phyloP scores from a whole-genome alignment of 2,888 invertebrate genomes.

The Drosophila mulleri region DNA sequence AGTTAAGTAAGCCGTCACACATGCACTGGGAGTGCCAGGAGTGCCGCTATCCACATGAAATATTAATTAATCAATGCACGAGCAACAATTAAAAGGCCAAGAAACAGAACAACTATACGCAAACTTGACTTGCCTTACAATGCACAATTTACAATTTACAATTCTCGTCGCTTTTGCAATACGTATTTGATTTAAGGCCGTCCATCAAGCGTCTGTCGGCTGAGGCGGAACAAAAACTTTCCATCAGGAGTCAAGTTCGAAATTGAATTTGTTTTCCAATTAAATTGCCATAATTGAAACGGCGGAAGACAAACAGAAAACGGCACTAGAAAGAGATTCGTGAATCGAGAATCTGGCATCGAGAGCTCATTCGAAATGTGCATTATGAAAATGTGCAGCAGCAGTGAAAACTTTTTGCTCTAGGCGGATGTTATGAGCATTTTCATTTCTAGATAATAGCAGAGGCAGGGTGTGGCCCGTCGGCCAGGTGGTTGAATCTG shows the following conservation, averaged over 20 bases:
- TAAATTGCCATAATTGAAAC: slow-evolving; percentile 68
- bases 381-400: slow-evolving; percentile 62
- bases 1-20: slow-evolving; percentile 47
- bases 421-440: slow-evolving; percentile 44
- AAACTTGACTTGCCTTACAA: too few species aligned
- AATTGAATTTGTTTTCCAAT: slow-evolving; percentile 74
- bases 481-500: slow-evolving; percentile 53
- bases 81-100: slow-evolving; percentile 4
- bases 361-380: slow-evolving; percentile 30
- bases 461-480: slow-evolving; percentile 35
- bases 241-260: slow-evolving; percentile 31
- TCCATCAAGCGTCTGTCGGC: slow-evolving; percentile 24
- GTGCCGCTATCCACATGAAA: slow-evolving; percentile 31
- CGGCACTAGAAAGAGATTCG: slow-evolving; percentile 16
- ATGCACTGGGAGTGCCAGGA: not conserved
- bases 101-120: not conserved
- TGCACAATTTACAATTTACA: not conserved
- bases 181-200: slow-evolving; percentile 8
- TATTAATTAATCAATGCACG: slow-evolving; percentile 63
- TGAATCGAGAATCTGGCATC: slow-evolving; percentile 6
- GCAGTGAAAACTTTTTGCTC: slow-evolving; percentile 43
- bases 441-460: slow-evolving; percentile 49
- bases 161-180: slow-evolving; percentile 16
- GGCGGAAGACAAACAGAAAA: slow-evolving; percentile 38
- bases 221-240: slow-evolving; percentile 48